These are phyloP conservation scores for Leistus spinibarbis DNA, from an alignment of 2,888 invertebrate species.

Conservation along the genomic window DNA sequence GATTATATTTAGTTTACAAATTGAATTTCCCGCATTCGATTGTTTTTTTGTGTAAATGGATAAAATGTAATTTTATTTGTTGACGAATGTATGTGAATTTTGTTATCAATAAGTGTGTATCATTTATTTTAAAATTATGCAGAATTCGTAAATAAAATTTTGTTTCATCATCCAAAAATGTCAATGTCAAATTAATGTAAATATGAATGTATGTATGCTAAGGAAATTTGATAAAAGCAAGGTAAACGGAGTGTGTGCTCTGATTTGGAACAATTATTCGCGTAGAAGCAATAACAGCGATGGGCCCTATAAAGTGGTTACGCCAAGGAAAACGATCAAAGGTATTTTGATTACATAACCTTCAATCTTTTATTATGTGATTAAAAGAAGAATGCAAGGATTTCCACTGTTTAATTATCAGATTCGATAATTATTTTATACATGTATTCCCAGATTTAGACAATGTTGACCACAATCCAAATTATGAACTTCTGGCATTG, in stretches of 20 bases:
- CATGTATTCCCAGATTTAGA: not conserved
- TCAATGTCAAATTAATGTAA: conserved; percentile 23
- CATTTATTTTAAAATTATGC: conserved; percentile 9
- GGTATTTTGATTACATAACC: conserved; percentile 42
- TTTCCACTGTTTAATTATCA: conserved; percentile 1
- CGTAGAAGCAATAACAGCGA: conserved; percentile 51
- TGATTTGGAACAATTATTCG: conserved; percentile 47
- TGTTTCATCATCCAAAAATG: conserved; percentile 31
- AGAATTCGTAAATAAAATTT: conserved; percentile 12
- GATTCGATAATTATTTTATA: not conserved
- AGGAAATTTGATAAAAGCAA: conserved; percentile 13
- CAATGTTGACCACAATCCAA: conserved; percentile 57
- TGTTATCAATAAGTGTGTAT: not conserved
- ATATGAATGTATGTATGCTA: conserved; percentile 32
- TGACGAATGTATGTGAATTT: too few species aligned
- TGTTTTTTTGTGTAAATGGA: not conserved
- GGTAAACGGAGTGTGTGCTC: not conserved
- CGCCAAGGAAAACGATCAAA: conserved; percentile 48
- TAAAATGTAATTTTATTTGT: not conserved
- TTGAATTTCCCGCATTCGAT: not conserved
- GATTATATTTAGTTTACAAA: too few species aligned
- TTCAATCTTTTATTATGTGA: conserved; percentile 34
- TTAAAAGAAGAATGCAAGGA: conserved; percentile 32
- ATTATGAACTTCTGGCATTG: conserved; percentile 68
- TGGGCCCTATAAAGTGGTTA: conserved; percentile 52